These are phyloP conservation scores for Rotaria sp. DNA, from an alignment of 2,888 invertebrate species.

Conservation along the genomic window DNA sequence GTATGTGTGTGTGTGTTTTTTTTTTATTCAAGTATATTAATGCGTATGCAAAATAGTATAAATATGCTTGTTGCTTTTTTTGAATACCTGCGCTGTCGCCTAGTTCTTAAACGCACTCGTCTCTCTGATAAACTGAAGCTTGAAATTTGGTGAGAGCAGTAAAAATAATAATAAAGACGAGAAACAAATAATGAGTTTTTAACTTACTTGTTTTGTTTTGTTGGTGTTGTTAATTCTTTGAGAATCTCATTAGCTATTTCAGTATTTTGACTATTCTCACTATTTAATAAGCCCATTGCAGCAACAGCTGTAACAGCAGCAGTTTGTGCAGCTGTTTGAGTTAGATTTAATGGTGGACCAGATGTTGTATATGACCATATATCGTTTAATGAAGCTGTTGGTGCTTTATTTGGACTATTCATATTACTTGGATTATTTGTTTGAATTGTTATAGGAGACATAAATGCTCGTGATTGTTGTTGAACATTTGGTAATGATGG, in stretches of 20 bases:
- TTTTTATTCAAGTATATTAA: not conserved
- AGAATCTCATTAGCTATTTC: constrained; percentile 3
- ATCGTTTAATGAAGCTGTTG: not conserved
- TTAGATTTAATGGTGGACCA: not conserved
- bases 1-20: not conserved
- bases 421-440: not conserved
- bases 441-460: not conserved
- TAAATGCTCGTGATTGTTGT: not conserved
- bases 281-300: not conserved
- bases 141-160: not conserved
- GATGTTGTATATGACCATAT: not conserved
- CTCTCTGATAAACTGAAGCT: not conserved
- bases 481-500: not conserved
- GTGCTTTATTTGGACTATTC: not conserved
- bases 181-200: not conserved
- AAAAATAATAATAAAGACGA: not conserved
- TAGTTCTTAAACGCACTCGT: not conserved
- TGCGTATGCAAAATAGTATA: not conserved
- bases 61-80: not conserved
- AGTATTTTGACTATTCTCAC: not conserved
- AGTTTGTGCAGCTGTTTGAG: not conserved
- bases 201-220: constrained; percentile 21
- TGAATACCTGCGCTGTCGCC: not conserved
- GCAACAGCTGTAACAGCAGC: not conserved
- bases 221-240: constrained; percentile 19